Conservation (phyloP, 92 coral and sea anemone genomes). For the Pocillopora grandis region DNA sequence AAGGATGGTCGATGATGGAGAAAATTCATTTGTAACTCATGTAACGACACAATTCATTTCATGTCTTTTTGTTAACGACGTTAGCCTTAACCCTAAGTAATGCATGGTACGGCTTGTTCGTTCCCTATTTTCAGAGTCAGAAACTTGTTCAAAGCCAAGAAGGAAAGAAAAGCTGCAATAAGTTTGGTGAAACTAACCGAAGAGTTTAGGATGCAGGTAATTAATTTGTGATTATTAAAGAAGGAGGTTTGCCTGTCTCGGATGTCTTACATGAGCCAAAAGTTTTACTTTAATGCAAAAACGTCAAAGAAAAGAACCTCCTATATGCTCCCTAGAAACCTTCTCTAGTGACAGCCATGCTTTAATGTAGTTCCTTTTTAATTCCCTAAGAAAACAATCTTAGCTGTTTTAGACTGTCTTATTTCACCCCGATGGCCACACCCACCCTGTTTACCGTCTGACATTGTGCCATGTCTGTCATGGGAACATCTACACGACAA, state of each 20-base stretch:
- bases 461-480: conserved; percentile 49
- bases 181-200: conserved; percentile 38
- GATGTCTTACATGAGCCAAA: no score
- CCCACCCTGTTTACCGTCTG: conserved; percentile 58
- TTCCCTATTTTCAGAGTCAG: conserved; percentile 14
- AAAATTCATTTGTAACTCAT: no score
- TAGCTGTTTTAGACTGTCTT: conserved; percentile 58
- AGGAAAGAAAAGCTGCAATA: conserved; percentile 14
- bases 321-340: no score
- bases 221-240: background rate
- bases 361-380: background rate
- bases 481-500: conserved; percentile 59
- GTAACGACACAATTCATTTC: no score
- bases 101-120: no score
- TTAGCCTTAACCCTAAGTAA: no score
- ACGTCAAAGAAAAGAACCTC: no score
- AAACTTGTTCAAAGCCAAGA: conserved; percentile 35
- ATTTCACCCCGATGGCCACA: conserved; percentile 71
- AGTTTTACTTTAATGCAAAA: no score
- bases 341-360: no score
- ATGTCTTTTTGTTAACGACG: no score
- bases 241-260: no score
- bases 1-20: no score
- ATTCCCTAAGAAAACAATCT: conserved; percentile 49
- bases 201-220: conserved; percentile 40